Percentiles rank a stretch among this genome's conserved stretches.
These are phyloP conservation scores for Drosophila watanabei DNA, from an alignment of 1,140 invertebrate genomes.

Conservation along the genomic window DNA sequence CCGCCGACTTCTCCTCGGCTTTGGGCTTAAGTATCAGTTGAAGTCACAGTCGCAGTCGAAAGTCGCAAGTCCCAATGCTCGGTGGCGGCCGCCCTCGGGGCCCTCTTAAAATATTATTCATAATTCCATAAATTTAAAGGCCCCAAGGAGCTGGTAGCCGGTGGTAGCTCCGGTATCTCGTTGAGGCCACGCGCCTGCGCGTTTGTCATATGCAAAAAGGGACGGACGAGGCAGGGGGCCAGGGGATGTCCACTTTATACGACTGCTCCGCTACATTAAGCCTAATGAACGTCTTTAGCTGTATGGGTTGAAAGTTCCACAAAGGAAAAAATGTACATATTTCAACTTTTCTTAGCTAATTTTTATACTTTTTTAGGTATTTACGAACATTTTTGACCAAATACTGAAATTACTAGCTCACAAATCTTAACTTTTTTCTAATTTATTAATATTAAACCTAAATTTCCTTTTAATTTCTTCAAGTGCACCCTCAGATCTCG, in stretches of 20 bases:
- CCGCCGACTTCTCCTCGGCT: constrained; percentile 15
- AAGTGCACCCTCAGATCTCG: constrained; percentile 2
- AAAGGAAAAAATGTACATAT: not conserved
- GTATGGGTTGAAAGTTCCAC: constrained; percentile 47
- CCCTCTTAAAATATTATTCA: constrained; percentile 81
- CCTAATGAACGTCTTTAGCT: constrained; percentile 78
- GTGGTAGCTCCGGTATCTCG: constrained; percentile 31
- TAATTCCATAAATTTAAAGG: constrained; percentile 81
- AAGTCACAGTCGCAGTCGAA: not conserved
- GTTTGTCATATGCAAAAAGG: constrained; percentile 80
- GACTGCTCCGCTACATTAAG: constrained; percentile 66
- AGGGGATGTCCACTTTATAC: constrained; percentile 26
- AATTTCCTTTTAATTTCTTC: not conserved
- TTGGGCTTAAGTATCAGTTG: constrained; percentile 19
- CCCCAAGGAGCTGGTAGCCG: constrained; percentile 31
- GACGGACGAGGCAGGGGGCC: not conserved
- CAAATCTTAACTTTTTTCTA: not conserved
- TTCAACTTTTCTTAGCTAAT: accelerated
- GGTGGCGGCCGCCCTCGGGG: constrained; percentile 69
- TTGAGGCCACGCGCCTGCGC: constrained; percentile 63
- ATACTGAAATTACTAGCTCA: not conserved
- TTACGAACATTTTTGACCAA: not conserved
- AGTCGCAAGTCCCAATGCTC: constrained; percentile 20
- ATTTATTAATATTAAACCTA: not conserved
- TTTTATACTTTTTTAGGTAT: not conserved